Conservation (phyloP, 2,113 vertebrate species). For the Phoenicopterus ruber region DNA sequence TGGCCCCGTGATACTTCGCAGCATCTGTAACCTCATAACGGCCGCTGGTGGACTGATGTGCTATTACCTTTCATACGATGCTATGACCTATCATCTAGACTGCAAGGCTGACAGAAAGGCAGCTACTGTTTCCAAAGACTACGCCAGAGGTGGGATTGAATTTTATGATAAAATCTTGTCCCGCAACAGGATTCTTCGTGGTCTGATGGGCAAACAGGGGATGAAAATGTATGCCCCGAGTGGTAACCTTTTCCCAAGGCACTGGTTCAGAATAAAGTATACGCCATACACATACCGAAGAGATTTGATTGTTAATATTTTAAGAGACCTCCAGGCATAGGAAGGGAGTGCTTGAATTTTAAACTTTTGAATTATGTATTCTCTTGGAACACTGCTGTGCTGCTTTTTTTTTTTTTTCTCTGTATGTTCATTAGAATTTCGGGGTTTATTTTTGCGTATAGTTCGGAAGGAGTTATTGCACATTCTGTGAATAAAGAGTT, state of each 20-base stretch:
- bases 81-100: constrained; percentile 81
- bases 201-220: constrained; percentile 83
- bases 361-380: constrained; percentile 56
- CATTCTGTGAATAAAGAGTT: constrained; percentile 36
- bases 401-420: not conserved
- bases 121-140: constrained; percentile 78
- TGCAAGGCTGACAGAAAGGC: constrained; percentile 78
- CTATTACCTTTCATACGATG: constrained; percentile 77
- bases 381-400: not conserved
- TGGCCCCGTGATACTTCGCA: constrained; percentile 69
- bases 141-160: constrained; percentile 86
- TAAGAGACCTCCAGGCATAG: constrained; percentile 62
- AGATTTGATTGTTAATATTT: constrained; percentile 75
- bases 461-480: not conserved
- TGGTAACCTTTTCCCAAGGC: constrained; percentile 85
- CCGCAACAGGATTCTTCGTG: constrained; percentile 81
- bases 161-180: constrained; percentile 90
- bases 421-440: not conserved
- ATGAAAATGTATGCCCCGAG: constrained; percentile 82
- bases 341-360: constrained; percentile 34
- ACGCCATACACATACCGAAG: constrained; percentile 86
- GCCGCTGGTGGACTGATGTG: constrained; percentile 73
- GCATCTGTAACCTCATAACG: constrained; percentile 72
- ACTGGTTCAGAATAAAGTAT: constrained; percentile 84
- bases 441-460: constrained; percentile 33